A percentile compares a stretch with the other conserved stretches of the same genome.
Evolutionary conservation across 2,888 invertebrate species (phyloP).

Genomic region (Norana najaformis): DNA sequence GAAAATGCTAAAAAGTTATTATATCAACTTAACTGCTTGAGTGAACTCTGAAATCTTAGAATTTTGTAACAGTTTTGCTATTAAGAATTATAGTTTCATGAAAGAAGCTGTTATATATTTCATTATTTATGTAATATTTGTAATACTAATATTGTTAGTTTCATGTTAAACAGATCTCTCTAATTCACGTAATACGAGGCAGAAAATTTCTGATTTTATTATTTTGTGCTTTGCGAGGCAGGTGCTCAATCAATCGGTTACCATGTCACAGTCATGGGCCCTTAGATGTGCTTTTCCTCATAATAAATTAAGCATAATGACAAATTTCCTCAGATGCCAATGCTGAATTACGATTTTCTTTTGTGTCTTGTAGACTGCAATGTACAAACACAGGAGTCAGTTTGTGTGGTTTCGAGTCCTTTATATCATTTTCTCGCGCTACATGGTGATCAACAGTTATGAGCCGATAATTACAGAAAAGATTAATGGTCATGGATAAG

Average conservation of each 20-base stretch:
- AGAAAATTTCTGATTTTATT: background rate
- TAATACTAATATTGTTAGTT: background rate
- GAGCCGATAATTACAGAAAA: conserved; percentile 19
- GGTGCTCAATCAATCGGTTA: background rate
- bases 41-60: background rate
- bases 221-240: background rate
- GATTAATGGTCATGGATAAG: conserved; percentile 3
- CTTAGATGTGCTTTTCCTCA: background rate
- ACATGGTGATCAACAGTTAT: conserved; percentile 78
- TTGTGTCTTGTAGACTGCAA: conserved; percentile 70
- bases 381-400: conserved; percentile 86
- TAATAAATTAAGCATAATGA: background rate
- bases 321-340: background rate
- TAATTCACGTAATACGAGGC: background rate
- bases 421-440: conserved; percentile 85
- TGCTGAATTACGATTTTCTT: background rate
- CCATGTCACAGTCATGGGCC: background rate
- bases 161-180: background rate
- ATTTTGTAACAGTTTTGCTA: background rate
- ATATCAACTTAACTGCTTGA: background rate
- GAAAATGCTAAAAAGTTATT: background rate
- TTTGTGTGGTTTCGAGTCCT: conserved; percentile 90
- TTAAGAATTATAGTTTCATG: background rate
- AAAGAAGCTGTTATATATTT: background rate
- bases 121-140: background rate